Evolutionary conservation across 2,888 invertebrate genomes (phyloP).

Genomic region (Aporophyla nigra): DNA sequence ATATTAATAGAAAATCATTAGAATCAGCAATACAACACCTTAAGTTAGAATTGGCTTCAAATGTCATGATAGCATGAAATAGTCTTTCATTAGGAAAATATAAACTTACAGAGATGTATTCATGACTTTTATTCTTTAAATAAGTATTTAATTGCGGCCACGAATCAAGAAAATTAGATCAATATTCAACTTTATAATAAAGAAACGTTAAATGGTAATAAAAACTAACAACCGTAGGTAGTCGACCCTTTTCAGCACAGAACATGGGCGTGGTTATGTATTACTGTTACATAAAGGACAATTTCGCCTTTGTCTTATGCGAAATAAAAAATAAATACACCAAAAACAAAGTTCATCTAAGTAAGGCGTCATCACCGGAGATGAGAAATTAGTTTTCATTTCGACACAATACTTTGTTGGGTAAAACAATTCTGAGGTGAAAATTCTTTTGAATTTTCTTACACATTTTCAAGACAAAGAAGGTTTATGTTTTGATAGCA

Average conservation of each 20-base stretch:
- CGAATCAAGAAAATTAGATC: no score
- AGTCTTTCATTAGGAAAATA: no score
- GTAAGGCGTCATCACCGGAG: conserved; percentile 40
- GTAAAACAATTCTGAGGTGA: conserved; percentile 29
- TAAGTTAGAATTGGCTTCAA: no score
- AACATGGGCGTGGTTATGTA: not conserved
- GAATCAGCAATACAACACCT: no score
- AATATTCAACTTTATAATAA: no score
- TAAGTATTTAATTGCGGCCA: no score
- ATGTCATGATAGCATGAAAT: no score
- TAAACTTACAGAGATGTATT: no score
- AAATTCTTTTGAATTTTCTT: conserved; percentile 34
- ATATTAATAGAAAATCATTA: no score
- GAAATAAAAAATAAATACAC: not conserved
- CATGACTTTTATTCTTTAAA: no score
- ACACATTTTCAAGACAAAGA: not conserved
- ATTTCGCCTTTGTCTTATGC: no score
- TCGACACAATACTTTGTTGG: conserved; percentile 20
- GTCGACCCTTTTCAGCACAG: not conserved
- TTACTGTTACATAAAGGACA: no score
- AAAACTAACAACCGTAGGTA: not conserved
- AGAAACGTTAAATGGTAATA: not conserved
- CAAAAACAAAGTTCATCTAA: not conserved
- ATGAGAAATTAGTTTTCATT: conserved; percentile 51
- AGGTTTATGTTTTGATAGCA: not conserved